Base-by-base conservation (phyloP, 2,113 vertebrate genomes). In the Otus sunia region DNA sequence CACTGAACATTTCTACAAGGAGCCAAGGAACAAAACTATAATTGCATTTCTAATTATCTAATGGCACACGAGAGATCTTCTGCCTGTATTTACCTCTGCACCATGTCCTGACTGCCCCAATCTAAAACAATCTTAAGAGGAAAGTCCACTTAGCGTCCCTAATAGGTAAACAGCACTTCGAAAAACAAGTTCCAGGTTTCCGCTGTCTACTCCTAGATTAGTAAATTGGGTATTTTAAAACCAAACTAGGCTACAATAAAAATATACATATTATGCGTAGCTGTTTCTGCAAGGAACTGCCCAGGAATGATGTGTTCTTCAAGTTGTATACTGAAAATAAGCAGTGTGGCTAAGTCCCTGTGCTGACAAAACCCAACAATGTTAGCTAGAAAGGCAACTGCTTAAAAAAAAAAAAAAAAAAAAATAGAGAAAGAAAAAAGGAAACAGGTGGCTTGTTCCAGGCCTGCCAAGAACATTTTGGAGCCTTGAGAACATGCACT, bases 401-500 rank as follows among this genome's bases (percentile, higher is more conserved):
- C 39, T 41, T 13, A 60, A 30, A 43, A 76, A 56, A 32, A 75
- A 15, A 25, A 20, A 34, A 43, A 10, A 27, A 12, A 22, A 19
- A 15, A 3, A 53, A 3, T 11, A 22, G 13, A 71, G 23, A 23
- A 52, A 50, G 5, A 21, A 56, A 78, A 84, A 83, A 55, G 14
- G 39, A 74, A 94, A 74, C 88, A 93, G 88, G 96, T 93, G 94
- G 88, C 76, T 94, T 92, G 45, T 72, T 93, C 52, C 47, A 75
- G 52, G 39, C 73, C 47, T 94, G 79, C 83, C 91, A 94, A 89
- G 96, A 95, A 92, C 83, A 68, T 84, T 95, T 92, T 84, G 69
- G 83, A 88, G 52, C 39, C 83, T 96, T 89, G 59, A 94, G 72
- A 96, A 95, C 47, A 84, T 87, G 36, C 17, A 75, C 64, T 96